phyloP scores from a whole-genome alignment of 2,113 vertebrate species.

The Ictalurus furcatus region DNA sequence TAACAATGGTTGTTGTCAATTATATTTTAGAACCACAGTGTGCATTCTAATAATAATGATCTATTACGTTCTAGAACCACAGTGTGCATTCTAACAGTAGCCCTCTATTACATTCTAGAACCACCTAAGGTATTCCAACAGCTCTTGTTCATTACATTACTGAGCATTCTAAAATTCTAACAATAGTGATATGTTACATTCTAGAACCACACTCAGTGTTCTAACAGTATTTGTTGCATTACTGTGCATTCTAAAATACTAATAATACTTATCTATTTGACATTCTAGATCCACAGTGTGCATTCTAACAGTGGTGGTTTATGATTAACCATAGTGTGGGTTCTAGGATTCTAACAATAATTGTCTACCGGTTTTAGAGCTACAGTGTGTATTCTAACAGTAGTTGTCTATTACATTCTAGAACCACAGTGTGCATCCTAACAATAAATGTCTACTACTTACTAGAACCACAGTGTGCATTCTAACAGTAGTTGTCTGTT shows the following conservation, averaged over 20 bases:
- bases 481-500: too few relatives aligned
- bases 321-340: not conserved
- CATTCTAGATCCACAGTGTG: too few relatives aligned
- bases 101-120: not conserved
- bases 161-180: not conserved
- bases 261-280: too few relatives aligned
- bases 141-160: not conserved
- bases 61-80: not conserved
- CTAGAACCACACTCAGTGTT: not conserved
- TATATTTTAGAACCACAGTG: not conserved
- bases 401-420: not conserved
- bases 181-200: not conserved
- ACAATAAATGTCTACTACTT: not conserved
- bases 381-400: not conserved
- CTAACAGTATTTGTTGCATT: not conserved
- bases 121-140: not conserved
- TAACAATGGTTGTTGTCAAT: not conserved
- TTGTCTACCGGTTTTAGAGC: not conserved
- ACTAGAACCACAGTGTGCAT: not conserved
- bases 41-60: not conserved
- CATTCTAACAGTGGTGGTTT: not conserved
- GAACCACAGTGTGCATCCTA: not conserved
- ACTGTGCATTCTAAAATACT: too few relatives aligned
- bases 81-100: not conserved
- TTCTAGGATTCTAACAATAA: not conserved